Conservation (phyloP, 1,140 invertebrate species). For the Tribolium madens region DNA sequence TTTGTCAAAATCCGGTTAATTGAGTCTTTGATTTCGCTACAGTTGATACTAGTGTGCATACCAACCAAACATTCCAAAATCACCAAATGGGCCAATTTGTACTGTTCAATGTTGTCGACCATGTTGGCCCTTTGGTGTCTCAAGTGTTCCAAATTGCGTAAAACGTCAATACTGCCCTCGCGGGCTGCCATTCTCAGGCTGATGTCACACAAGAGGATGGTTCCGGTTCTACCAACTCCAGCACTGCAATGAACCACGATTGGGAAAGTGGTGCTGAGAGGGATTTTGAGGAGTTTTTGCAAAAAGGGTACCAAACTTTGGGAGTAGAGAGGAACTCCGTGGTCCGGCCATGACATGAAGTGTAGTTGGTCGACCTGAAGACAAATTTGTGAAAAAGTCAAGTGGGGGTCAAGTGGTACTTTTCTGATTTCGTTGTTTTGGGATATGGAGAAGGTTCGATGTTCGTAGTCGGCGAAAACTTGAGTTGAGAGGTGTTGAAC, state of each 20-base stretch:
- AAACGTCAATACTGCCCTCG: constrained; percentile 81
- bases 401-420: constrained; percentile 58
- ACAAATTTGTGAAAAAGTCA: constrained; percentile 46
- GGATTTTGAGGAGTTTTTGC: constrained; percentile 40
- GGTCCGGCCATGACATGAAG: constrained; percentile 76
- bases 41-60: constrained; percentile 53
- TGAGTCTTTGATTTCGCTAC: constrained; percentile 52
- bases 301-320: constrained; percentile 69
- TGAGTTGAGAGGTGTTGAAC: constrained; percentile 65
- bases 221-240: constrained; percentile 87
- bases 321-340: constrained; percentile 67
- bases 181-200: constrained; percentile 77
- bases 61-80: constrained; percentile 58
- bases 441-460: constrained; percentile 68
- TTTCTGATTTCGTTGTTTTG: constrained; percentile 68
- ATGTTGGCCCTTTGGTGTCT: constrained; percentile 85
- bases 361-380: constrained; percentile 60
- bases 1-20: constrained; percentile 12
- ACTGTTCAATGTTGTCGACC: constrained; percentile 70
- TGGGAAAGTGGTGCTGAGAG: constrained; percentile 15
- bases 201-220: constrained; percentile 85
- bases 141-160: constrained; percentile 84
- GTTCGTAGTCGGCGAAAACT: constrained; percentile 68
- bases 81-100: constrained; percentile 62
- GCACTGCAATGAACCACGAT: constrained; percentile 70